Percentiles rank a stretch among this genome's conserved stretches.
phyloP scores from a whole-genome alignment of 2,113 vertebrate genomes.

The Pelvicachromis taeniatus region DNA sequence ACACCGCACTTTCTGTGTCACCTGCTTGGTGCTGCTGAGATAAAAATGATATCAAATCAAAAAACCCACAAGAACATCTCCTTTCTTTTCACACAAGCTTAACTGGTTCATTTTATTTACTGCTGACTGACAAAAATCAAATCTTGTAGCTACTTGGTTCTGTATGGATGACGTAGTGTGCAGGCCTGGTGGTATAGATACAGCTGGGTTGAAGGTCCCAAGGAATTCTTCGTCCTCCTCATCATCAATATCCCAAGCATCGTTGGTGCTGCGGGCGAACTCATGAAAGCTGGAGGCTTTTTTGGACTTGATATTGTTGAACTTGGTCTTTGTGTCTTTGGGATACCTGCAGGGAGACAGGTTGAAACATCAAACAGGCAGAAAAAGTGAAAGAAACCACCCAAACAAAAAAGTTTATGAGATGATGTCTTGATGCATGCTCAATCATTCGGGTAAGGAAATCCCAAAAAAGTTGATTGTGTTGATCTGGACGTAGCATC shows the following conservation, averaged over 20 bases:
- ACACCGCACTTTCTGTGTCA: conserved; percentile 16
- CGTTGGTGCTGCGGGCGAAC: conserved; percentile 91
- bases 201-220: background rate
- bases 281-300: conserved; percentile 92
- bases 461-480: background rate
- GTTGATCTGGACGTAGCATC: background rate
- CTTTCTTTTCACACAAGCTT: background rate
- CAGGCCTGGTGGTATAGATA: conserved; percentile 50
- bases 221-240: conserved; percentile 81
- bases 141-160: conserved; percentile 44
- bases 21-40: conserved; percentile 56
- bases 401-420: background rate
- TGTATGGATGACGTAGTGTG: conserved; percentile 56
- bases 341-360: conserved; percentile 73
- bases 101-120: background rate
- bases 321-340: conserved; percentile 82
- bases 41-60: background rate
- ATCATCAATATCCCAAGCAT: conserved; percentile 93
- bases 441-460: background rate
- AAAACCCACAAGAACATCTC: background rate
- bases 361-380: background rate
- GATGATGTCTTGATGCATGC: background rate
- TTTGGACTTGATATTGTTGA: conserved; percentile 81
- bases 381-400: background rate
- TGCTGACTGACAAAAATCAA: background rate